These are phyloP conservation scores for Indicator maculatus DNA, from an alignment of 2,113 vertebrate species.

Conservation along the genomic window DNA sequence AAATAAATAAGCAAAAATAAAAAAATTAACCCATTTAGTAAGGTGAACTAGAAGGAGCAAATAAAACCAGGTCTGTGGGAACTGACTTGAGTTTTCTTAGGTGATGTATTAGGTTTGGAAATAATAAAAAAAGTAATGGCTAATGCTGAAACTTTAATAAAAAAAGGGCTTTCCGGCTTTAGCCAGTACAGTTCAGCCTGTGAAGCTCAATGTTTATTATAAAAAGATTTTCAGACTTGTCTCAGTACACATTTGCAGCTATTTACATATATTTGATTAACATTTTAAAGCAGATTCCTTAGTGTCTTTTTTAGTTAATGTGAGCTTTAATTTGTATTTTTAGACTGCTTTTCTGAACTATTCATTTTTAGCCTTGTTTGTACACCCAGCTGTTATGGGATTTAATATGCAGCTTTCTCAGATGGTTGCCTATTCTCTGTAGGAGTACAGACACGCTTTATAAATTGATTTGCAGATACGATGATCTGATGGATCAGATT, in stretches of 20 bases:
- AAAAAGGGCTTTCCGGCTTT: neutral
- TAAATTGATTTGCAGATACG: conserved; percentile 54
- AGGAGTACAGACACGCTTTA: conserved; percentile 30
- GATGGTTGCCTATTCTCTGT: conserved; percentile 49
- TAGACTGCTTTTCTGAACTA: conserved; percentile 59
- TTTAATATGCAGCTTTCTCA: conserved; percentile 61
- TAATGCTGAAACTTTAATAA: neutral
- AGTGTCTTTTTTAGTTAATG: conserved; percentile 64
- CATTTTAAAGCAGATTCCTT: conserved; percentile 71
- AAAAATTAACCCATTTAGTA: neutral
- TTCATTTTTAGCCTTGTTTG: conserved; percentile 66
- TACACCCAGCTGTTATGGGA: conserved; percentile 51
- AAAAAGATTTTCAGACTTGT: conserved; percentile 62
- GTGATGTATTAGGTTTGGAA: neutral
- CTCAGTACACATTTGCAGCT: conserved; percentile 51
- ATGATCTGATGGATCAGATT: neutral
- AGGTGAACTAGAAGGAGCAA: neutral
- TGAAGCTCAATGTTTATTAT: conserved; percentile 57
- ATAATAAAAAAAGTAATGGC: neutral
- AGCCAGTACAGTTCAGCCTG: conserved; percentile 39
- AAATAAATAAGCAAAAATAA: neutral
- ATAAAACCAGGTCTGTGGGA: neutral
- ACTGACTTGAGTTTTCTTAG: neutral
- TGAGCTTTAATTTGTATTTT: conserved; percentile 68
- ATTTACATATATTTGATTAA: conserved; percentile 73